Percentiles rank a stretch among this genome's conserved stretches.
These are phyloP conservation scores for Cetonia aurata DNA, from an alignment of 2,888 invertebrate species.

Conservation along the genomic window DNA sequence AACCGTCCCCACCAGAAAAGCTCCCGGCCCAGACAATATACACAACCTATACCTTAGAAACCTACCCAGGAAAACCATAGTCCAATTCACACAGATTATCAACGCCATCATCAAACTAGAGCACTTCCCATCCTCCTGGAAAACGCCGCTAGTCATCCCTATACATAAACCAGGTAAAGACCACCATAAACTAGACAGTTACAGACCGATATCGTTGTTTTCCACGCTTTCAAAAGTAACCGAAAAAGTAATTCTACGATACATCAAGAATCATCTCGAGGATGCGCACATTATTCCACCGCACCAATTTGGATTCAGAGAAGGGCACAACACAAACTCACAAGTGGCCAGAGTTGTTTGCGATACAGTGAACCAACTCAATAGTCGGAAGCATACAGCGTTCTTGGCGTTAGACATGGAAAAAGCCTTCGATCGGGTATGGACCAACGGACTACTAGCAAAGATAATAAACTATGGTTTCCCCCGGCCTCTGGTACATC, in stretches of 20 bases:
- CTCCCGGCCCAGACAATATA: not conserved
- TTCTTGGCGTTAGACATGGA: slow-evolving; percentile 57
- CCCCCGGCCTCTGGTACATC: slow-evolving; percentile 35
- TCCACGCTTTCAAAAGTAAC: not conserved
- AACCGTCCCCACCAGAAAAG: not conserved
- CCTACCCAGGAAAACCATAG: too few relatives aligned
- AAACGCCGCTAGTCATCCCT: too few relatives aligned
- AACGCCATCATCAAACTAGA: too few relatives aligned
- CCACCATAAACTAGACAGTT: not conserved
- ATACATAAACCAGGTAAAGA: too few relatives aligned
- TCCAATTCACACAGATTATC: too few relatives aligned
- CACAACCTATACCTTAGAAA: not conserved
- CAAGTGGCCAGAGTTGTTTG: slow-evolving; percentile 55
- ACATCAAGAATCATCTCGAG: slow-evolving; percentile 33
- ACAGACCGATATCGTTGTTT: slow-evolving; percentile 46
- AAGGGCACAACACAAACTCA: slow-evolving; percentile 54
- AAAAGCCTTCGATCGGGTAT: slow-evolving; percentile 59
- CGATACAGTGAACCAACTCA: slow-evolving; percentile 51
- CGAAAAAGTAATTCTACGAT: slow-evolving; percentile 44
- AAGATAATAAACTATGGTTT: slow-evolving; percentile 51
- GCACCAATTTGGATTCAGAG: slow-evolving; percentile 58
- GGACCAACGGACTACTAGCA: slow-evolving; percentile 55
- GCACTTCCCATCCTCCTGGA: too few relatives aligned
- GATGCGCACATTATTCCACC: slow-evolving; percentile 47
- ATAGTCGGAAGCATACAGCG: slow-evolving; percentile 51